Evolutionary conservation across 2,888 invertebrate genomes (phyloP).

Genomic region (Parnassius smintheus): DNA sequence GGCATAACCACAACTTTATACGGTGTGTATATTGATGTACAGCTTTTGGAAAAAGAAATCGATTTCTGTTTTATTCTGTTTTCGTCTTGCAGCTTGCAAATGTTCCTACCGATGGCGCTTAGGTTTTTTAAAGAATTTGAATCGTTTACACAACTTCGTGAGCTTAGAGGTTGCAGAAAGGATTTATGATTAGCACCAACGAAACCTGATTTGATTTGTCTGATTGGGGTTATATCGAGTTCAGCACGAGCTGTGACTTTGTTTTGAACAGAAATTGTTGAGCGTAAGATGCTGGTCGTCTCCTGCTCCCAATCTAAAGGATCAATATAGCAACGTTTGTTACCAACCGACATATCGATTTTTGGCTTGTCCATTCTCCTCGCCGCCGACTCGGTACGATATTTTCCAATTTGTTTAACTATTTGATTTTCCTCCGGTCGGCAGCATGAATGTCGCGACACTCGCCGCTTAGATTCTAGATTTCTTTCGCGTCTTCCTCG

Average conservation of each 20-base stretch:
- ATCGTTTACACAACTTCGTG: constrained; percentile 51
- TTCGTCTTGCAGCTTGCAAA: constrained; percentile 65
- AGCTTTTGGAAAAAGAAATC: constrained; percentile 66
- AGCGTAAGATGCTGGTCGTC: constrained; percentile 77
- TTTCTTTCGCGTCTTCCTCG: constrained; percentile 75
- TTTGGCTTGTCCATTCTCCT: constrained; percentile 63
- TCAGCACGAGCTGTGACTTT: constrained; percentile 57
- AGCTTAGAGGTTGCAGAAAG: constrained; percentile 46
- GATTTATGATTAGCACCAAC: constrained; percentile 47
- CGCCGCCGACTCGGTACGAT: constrained; percentile 66
- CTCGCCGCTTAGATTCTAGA: constrained; percentile 62
- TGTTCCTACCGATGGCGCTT: constrained; percentile 70
- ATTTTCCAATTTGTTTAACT: constrained; percentile 52
- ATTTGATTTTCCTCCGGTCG: constrained; percentile 54
- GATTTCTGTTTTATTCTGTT: constrained; percentile 57
- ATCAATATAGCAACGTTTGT: constrained; percentile 78
- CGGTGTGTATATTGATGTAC: constrained; percentile 65
- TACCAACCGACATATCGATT: constrained; percentile 73
- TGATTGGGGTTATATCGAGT: constrained; percentile 40
- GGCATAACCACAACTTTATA: constrained; percentile 65
- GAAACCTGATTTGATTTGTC: constrained; percentile 62
- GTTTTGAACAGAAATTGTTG: constrained; percentile 72
- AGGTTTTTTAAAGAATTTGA: constrained; percentile 65
- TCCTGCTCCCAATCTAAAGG: constrained; percentile 78
- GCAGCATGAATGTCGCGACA: constrained; percentile 71